Evolutionary conservation across 1,140 invertebrate genomes (phyloP), one percentile per base, ranked within the genome.

Genomic region (Anastrepha ludens): DNA sequence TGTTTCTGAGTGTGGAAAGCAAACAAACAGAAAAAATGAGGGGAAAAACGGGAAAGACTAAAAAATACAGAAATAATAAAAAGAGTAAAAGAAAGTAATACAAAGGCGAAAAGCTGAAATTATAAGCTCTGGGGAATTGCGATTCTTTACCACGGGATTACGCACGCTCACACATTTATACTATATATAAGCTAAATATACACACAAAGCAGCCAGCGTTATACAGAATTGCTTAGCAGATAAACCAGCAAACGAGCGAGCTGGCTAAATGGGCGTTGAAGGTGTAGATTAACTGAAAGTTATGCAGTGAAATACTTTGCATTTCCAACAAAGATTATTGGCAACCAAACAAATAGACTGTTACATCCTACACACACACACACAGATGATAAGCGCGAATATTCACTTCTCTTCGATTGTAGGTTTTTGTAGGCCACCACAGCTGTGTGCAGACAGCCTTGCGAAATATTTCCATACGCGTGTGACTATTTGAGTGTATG

Each of bases 291-390:
- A 81, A 13, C 17, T 81, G 74, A 7, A 81, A 58, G 20, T 29
- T 58, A 81, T 50, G n/a, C 50, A 50, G 9, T 29, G 74, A 81
- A 81, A 81, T 81, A 81, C 74, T 81, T 81, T 81, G 74, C 47
- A 81, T 81, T 81, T 81, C 44, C 47, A 29, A 81, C 47, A 81
- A 81, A 55, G 74, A 81, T 81, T 81, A 81, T 81, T 81, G 50
- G 47, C 74, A 81, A 55, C 17, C 47, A 81, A 81, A 81, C 41
- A 81, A 55, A 81, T 20, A 81, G n/a, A 78, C 47, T 20, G 29
- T 3, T 2, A 50, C 9, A 7, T n/a, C 47, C 15, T 81, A 55
- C n/a, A 81, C 7, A 81, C 74, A 29, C 29, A 20, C 74, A 81
- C 0, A 20, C 6, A 39, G 5, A 15, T 67, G 29, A 3, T 29